Conservation (phyloP, 2,113 vertebrate species). For the Solea solea region DNA sequence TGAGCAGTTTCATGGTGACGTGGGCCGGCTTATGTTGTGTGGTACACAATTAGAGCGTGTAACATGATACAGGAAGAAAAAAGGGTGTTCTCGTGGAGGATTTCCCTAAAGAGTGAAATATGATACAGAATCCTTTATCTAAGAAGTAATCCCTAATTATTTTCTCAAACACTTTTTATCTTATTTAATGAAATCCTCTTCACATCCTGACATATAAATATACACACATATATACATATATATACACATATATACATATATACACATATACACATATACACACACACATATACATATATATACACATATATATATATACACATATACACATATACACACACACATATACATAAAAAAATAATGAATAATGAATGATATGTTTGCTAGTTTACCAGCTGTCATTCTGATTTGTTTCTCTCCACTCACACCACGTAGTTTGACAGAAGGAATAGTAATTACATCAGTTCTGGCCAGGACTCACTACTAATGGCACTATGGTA, state of each 20-base stretch:
- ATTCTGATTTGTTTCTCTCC: not conserved
- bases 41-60: not conserved
- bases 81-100: not conserved
- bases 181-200: no score
- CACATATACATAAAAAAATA: no score
- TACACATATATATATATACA: no score
- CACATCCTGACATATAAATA: no score
- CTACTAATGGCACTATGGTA: not conserved
- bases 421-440: not conserved
- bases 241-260: no score
- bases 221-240: no score
- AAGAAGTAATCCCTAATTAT: no score
- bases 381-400: not conserved
- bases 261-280: no score
- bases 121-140: not conserved
- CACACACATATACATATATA: no score
- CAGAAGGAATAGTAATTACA: not conserved
- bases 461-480: not conserved
- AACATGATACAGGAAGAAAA: constrained; percentile 6
- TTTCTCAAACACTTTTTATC: no score
- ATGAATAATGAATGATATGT: not conserved
- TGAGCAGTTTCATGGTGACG: constrained; percentile 11
- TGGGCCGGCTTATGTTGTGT: not conserved
- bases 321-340: no score
- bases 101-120: not conserved